These are phyloP conservation scores for Toxostoma redivivum DNA, from an alignment of 2,113 vertebrate species.

Conservation along the genomic window DNA sequence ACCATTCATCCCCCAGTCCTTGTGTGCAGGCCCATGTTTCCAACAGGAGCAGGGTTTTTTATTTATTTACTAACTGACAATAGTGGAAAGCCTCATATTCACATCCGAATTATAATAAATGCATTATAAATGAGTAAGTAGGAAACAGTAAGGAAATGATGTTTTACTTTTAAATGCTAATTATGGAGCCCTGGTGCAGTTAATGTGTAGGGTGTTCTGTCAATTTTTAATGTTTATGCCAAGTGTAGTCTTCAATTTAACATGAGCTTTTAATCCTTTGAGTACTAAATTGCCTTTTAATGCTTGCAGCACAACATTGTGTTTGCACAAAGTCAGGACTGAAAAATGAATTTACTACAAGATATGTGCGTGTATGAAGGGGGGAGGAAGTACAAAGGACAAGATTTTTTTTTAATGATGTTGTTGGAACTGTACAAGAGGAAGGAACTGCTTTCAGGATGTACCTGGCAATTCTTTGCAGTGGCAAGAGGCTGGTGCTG, in stretches of 20 bases:
- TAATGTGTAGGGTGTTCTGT: slow-evolving; percentile 91
- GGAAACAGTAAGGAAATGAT: slow-evolving; percentile 85
- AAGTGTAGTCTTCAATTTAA: slow-evolving; percentile 98
- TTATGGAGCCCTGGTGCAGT: slow-evolving; percentile 81
- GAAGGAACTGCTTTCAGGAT: slow-evolving; percentile 14
- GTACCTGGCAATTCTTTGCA: slow-evolving; percentile 42
- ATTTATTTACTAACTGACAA: slow-evolving; percentile 63
- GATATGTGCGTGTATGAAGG: slow-evolving; percentile 55
- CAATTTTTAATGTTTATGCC: slow-evolving; percentile 95
- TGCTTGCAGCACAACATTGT: slow-evolving; percentile 87
- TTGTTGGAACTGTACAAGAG: background rate
- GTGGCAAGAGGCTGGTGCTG: background rate
- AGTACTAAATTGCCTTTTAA: slow-evolving; percentile 97
- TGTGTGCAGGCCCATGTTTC: background rate
- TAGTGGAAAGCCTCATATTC: slow-evolving; percentile 61
- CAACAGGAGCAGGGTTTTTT: background rate
- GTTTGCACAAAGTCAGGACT: slow-evolving; percentile 86
- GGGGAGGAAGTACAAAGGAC: background rate
- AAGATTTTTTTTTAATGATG: slow-evolving; percentile 5
- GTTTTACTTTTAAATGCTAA: slow-evolving; percentile 90
- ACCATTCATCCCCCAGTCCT: background rate
- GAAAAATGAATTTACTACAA: slow-evolving; percentile 87
- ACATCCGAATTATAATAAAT: slow-evolving; percentile 81
- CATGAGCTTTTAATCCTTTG: slow-evolving; percentile 96
- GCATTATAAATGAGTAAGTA: slow-evolving; percentile 85